These are phyloP conservation scores for Chionoecetes opilio DNA, from an alignment of 1,140 invertebrate genomes.

Conservation along the genomic window DNA sequence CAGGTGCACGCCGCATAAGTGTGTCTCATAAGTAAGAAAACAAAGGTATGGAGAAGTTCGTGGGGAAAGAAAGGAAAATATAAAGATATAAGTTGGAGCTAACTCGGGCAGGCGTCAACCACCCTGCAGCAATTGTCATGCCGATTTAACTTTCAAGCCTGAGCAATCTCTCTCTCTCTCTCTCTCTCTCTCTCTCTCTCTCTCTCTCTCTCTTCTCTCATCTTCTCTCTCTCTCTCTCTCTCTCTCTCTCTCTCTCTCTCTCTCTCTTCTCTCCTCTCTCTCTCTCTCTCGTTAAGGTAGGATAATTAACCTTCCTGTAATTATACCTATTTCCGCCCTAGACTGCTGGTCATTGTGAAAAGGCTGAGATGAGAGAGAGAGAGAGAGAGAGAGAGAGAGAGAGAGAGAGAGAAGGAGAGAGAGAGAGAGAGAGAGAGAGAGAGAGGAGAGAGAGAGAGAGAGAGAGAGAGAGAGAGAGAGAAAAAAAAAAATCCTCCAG, in stretches of 20 bases:
- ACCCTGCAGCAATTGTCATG: neutral
- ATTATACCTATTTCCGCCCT: neutral
- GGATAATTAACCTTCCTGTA: neutral
- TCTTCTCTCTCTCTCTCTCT: no score
- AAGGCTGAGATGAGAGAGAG: neutral
- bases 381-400: neutral
- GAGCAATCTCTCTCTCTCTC: neutral
- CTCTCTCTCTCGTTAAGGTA: neutral
- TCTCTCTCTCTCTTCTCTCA: no score
- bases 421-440: slow-evolving; percentile 53
- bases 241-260: no score
- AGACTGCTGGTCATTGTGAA: neutral
- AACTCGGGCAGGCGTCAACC: neutral
- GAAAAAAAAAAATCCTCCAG: neutral
- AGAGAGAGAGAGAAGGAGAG: slow-evolving; percentile 41
- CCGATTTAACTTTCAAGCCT: slow-evolving; percentile 28
- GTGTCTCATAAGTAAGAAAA: no score
- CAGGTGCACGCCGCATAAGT: no score
- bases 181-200: slow-evolving; percentile 1
- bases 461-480: slow-evolving; percentile 47
- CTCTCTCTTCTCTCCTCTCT: no score
- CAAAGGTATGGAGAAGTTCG: neutral
- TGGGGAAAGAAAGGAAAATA: neutral
- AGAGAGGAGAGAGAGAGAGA: slow-evolving; percentile 23
- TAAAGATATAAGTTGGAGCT: neutral